phyloP scores from a whole-genome alignment of 2,888 invertebrate genomes.

The Lordiphosa fenestrarum region DNA sequence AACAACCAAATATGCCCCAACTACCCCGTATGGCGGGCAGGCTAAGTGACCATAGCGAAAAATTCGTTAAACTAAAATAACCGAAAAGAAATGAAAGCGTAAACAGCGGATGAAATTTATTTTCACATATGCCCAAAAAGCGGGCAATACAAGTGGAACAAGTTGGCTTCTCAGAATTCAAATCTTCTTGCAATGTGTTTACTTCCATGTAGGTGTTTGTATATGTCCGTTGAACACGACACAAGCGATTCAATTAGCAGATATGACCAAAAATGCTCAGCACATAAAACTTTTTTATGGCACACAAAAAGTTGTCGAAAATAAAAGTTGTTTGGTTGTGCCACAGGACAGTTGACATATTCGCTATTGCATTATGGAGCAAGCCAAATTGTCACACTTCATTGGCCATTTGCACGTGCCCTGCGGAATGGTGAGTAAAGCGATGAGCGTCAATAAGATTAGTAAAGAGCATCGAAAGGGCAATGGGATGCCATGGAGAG shows the following conservation, averaged over 20 bases:
- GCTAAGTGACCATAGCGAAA: no score
- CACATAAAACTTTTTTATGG: slow-evolving; percentile 49
- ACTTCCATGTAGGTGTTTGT: not conserved
- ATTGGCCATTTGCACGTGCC: slow-evolving; percentile 16
- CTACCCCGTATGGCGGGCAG: no score
- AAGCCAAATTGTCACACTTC: slow-evolving; percentile 14
- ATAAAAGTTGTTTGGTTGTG: slow-evolving; percentile 8
- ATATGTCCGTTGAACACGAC: not conserved
- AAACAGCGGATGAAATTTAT: slow-evolving; percentile 2
- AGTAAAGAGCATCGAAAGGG: no score
- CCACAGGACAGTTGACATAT: slow-evolving; percentile 3
- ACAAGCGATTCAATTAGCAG: slow-evolving; percentile 54
- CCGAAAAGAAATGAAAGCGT: not conserved
- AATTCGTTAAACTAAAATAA: not conserved
- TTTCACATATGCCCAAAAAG: not conserved
- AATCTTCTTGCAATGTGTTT: not conserved
- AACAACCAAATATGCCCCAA: no score
- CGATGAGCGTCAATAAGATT: not conserved
- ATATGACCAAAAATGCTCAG: slow-evolving; percentile 34
- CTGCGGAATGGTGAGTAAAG: not conserved
- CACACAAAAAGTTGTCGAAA: slow-evolving; percentile 28
- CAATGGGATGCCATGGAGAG: no score
- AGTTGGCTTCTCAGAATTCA: not conserved
- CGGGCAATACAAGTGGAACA: no score
- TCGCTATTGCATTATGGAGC: slow-evolving; percentile 11